phyloP scores from a whole-genome alignment of 2,113 vertebrate species.

The Bambusicola thoracicus region DNA sequence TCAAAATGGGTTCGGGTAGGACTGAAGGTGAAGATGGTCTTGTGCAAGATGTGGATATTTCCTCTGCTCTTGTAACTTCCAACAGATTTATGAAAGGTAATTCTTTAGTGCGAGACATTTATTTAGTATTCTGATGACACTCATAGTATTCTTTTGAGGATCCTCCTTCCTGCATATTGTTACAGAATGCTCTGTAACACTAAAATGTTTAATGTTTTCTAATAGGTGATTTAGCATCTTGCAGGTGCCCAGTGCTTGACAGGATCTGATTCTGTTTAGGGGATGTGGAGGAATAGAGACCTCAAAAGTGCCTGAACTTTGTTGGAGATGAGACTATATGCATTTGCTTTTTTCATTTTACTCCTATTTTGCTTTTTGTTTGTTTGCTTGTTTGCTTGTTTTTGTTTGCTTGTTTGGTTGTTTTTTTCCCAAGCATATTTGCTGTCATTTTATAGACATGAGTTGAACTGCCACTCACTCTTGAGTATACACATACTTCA shows the following conservation, averaged over 20 bases:
- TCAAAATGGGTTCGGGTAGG: conserved; percentile 7
- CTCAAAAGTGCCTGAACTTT: background rate
- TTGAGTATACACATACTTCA: background rate
- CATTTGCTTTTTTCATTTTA: background rate
- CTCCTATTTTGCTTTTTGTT: background rate
- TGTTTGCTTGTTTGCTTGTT: background rate
- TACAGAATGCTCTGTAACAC: background rate
- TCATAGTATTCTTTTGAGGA: background rate
- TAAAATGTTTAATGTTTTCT: background rate
- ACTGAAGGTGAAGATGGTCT: background rate
- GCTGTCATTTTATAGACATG: background rate
- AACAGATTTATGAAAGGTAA: background rate
- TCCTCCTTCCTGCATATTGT: background rate
- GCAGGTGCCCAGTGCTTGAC: background rate
- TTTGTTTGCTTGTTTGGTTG: background rate
- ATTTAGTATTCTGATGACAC: background rate
- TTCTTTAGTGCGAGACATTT: background rate
- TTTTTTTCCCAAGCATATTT: background rate
- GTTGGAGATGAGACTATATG: background rate
- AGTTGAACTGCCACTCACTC: background rate
- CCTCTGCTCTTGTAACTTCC: background rate
- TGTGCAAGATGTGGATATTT: background rate
- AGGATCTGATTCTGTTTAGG: background rate
- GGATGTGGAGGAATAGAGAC: background rate
- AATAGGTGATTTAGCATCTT: background rate